Base-by-base conservation (phyloP, 2,797 vertebrate species). In the Rousettus madagascariensis region DNA sequence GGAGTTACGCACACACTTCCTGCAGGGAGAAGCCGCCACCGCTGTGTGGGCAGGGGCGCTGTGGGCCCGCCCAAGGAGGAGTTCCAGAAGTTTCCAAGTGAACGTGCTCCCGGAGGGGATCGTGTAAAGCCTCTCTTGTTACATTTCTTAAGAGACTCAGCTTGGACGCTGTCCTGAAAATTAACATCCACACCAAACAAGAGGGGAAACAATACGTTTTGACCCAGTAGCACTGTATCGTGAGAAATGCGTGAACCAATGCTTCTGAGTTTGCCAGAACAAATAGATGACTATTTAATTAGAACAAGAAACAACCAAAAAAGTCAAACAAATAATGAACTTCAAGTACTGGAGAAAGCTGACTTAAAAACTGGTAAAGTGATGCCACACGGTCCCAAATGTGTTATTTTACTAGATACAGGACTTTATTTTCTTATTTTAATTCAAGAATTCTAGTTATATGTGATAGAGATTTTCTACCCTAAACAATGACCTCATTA, bases 11-110 rank as follows among this genome's bases (percentile, higher is more conserved):
- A 10, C 15, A 5, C 6, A 5, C 63, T 20, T 20, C 51, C 22
- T 8, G 3, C 12, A 26, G 4, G 8, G 17, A 3, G 30, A n/a
- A 20, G n/a, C 30, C 6, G 1, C 17, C 10, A 5, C 12, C 53
- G 36, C 49, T 26, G 36, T 1, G 57, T 15, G 16, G 59, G 57
- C 41, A 8, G 24, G 11, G 16, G 0, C 11, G 3, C 41, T 4
- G 7, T 6, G 43, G 19, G 41, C 10, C 4, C 4, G 30, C 20
- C 24, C n/a, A 2, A 0, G 10, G 12, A 0, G 0, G 28, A 49
- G 6, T 6, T 8, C 28, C 16, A 8, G 28, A 63, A 24, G 9
- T 1, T 11, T 51, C 33, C 41, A 8, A 1, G 3, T 3, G 10
- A 30, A 6, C 3, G 38, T 2, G 24, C 7, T 20, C 17, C 15